Base-by-base conservation (phyloP, 2,113 vertebrate species). In the Antechinus flavipes region DNA sequence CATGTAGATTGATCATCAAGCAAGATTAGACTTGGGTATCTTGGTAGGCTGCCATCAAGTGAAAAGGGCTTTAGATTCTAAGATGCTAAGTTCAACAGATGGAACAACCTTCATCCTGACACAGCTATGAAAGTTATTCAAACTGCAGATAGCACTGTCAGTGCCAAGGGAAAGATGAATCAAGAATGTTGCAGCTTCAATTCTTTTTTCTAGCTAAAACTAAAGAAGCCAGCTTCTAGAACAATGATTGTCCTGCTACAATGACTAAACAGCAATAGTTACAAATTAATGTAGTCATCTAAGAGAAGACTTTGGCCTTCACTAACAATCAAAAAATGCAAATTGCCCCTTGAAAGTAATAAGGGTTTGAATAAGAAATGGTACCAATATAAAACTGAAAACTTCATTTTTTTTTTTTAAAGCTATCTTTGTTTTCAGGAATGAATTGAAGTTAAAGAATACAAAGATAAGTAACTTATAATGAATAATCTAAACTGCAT, bases 141-240 rank as follows among this genome's bases (percentile, higher is more conserved):
- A 8, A 35, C 16, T 0, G 0, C 50, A 42, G 1, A 16, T 46
- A 27, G 42, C 53, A 12, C 23, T 2, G 9, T 84, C n/a, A 5
- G 0, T 0, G 22, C 53, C 89, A 76, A 1, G 2, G 0, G 30
- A 58, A 42, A 25, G 42, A 58, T 0, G 68, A 84, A 84, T 84
- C 68, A 84, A 84, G 68, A 84, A 42, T 84, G 68, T 84, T 84
- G 68, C n/a, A 42, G 68, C 35, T 84, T 84, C 68, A 42, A 84
- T 84, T 84, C n/a, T 19, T 84, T 84, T 84, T 84, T 84, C 68
- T 84, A 84, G 35, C 35, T 84, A 84, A 76, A 49, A 76, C 30
- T n/a, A n/a, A 84, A 42, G n/a, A 84, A 42, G 22, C 68, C 35
- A 76, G 61, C 35, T 76, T 76, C 35, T 84, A 84, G n/a, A 84